phyloP scores from a whole-genome alignment of 2,797 vertebrate genomes.

The Bradypodion ventrale region DNA sequence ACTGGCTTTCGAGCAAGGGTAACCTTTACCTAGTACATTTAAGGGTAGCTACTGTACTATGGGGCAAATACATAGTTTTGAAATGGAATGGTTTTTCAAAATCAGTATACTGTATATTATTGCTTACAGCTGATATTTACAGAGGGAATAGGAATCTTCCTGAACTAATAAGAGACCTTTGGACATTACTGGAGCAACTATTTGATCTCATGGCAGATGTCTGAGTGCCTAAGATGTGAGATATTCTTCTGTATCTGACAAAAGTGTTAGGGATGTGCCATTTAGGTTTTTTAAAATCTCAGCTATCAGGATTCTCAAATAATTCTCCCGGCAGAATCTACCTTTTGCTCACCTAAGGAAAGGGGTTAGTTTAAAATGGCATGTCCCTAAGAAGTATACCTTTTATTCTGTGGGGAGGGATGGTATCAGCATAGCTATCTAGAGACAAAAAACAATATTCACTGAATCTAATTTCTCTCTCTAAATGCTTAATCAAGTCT shows the following conservation, averaged over 20 bases:
- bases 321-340: too few relatives aligned
- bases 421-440: neutral
- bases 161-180: neutral
- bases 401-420: too few relatives aligned
- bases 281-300: too few relatives aligned
- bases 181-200: neutral
- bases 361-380: too few relatives aligned
- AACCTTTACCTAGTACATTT: too few relatives aligned
- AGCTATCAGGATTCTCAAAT: too few relatives aligned
- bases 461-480: neutral
- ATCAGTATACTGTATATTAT: too few relatives aligned
- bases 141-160: neutral
- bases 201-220: neutral
- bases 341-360: too few relatives aligned
- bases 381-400: too few relatives aligned
- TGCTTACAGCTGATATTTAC: neutral
- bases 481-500: neutral
- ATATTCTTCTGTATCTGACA: neutral
- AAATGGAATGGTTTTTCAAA: neutral
- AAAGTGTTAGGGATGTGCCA: neutral
- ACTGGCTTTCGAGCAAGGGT: too few relatives aligned
- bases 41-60: neutral
- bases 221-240: neutral
- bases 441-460: neutral
- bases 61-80: neutral